Conservation (phyloP, 2,113 vertebrate genomes). For the Capra hircus region DNA sequence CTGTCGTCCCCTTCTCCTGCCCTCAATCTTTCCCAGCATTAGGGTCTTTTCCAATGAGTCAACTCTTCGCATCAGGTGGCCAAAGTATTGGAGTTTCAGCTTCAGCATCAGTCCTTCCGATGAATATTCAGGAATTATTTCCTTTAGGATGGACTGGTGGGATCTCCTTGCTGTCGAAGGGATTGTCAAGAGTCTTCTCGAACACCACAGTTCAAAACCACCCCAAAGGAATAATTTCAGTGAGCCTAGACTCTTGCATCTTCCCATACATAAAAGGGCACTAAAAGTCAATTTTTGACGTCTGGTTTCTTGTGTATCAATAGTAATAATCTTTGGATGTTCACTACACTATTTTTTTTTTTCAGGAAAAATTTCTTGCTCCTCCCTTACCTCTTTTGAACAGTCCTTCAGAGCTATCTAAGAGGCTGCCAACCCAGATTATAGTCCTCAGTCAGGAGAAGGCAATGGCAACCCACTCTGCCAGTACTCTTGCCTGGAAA, state of each 20-base stretch:
- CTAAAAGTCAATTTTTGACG: neutral
- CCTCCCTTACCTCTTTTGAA: neutral
- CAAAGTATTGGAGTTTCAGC: neutral
- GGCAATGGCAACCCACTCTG: too few relatives aligned
- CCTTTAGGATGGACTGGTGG: neutral
- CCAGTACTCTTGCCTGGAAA: too few relatives aligned
- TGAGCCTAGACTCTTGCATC: neutral
- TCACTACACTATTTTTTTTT: neutral
- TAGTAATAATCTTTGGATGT: neutral
- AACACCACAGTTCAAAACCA: neutral
- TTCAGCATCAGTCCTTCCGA: neutral
- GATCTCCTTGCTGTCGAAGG: neutral
- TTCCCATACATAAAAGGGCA: neutral
- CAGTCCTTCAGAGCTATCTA: neutral
- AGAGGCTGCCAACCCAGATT: neutral
- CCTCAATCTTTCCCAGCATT: neutral
- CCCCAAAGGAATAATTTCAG: neutral
- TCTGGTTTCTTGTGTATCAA: neutral
- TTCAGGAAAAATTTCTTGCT: neutral
- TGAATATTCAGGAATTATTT: neutral
- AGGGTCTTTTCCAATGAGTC: neutral
- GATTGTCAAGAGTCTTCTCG: neutral
- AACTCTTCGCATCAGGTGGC: neutral
- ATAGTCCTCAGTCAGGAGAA: neutral
- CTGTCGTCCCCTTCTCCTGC: neutral